A percentile compares a stretch with the other conserved stretches of the same genome.
phyloP scores from a whole-genome alignment of 2,113 vertebrate genomes.

The Halcyon senegalensis region DNA sequence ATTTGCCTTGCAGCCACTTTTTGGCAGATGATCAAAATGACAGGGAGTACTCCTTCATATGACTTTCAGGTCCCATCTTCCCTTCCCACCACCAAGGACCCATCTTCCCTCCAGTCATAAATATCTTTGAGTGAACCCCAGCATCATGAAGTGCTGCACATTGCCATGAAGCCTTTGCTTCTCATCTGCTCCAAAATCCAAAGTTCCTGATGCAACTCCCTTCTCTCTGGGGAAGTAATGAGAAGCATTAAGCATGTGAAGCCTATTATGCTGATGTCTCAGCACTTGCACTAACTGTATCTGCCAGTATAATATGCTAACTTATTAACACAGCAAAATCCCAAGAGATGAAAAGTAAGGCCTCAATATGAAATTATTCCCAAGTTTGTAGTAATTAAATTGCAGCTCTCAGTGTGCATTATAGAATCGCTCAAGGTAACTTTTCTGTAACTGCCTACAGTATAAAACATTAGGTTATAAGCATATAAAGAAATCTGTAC shows the following conservation, averaged over 20 bases:
- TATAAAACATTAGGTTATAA: not conserved
- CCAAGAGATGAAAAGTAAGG: not conserved
- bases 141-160: not conserved
- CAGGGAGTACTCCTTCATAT: not conserved
- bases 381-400: constrained; percentile 14
- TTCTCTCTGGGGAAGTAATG: not conserved
- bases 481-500: not conserved
- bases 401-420: not conserved
- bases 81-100: not conserved
- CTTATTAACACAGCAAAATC: not conserved
- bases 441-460: not conserved
- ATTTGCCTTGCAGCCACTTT: not conserved
- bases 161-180: not conserved
- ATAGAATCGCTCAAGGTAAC: not conserved
- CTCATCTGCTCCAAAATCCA: not conserved
- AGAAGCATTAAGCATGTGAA: not conserved
- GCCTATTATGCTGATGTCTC: not conserved
- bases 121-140: not conserved
- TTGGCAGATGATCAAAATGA: not conserved
- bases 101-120: not conserved
- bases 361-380: not conserved
- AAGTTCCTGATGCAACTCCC: not conserved
- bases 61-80: not conserved
- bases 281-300: not conserved
- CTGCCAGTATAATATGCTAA: not conserved